Evolutionary conservation across 2,797 vertebrate genomes (phyloP).

Genomic region (Myotis planiceps): DNA sequence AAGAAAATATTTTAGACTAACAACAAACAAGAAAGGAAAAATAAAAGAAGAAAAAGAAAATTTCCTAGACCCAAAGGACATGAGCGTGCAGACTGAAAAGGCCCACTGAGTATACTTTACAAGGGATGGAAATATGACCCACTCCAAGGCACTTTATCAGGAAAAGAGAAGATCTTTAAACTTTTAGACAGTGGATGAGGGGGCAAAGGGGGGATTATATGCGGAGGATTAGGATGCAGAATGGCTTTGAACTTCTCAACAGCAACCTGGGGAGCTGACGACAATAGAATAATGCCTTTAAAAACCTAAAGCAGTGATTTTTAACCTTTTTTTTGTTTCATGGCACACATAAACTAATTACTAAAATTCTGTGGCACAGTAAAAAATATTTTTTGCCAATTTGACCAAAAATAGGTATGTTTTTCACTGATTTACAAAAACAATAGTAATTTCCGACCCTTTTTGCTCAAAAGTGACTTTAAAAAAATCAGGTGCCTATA

Average conservation of each 20-base stretch:
- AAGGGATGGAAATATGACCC: not conserved
- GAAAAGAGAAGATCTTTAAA: not conserved
- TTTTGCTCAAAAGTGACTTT: not conserved
- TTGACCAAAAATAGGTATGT: not conserved
- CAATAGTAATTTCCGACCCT: not conserved
- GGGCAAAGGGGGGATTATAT: not conserved
- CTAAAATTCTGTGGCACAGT: not conserved
- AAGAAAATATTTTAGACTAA: not conserved
- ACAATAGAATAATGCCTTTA: not conserved
- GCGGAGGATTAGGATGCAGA: not conserved
- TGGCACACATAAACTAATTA: not conserved
- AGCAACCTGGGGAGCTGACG: not conserved
- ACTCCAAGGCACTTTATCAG: not conserved
- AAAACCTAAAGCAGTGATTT: not conserved
- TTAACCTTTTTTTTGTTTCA: not conserved
- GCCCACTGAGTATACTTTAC: not conserved
- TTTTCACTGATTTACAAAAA: not conserved
- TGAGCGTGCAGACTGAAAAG: not conserved
- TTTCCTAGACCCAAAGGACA: not conserved
- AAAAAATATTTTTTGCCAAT: not conserved
- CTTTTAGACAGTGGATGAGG: not conserved
- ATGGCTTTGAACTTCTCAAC: not conserved
- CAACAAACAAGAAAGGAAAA: not conserved
- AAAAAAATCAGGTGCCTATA: not conserved
- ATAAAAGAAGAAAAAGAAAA: not conserved